phyloP scores from a whole-genome alignment of 2,113 vertebrate species.

The Mustela lutreola region DNA sequence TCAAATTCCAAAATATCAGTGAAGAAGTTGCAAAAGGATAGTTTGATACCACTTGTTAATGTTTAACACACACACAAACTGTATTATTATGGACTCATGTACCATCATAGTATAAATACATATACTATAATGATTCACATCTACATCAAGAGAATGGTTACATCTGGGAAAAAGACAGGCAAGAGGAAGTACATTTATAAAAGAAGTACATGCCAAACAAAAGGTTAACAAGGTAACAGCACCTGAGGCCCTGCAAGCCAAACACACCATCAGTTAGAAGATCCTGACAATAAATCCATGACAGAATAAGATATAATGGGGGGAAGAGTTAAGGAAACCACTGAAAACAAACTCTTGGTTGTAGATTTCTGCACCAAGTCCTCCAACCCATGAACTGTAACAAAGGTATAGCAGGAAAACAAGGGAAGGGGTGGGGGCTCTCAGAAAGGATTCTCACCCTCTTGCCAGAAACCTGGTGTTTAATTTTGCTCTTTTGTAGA shows the following conservation, averaged over 20 bases:
- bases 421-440: neutral
- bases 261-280: neutral
- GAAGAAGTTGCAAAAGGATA: neutral
- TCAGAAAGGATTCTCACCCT: neutral
- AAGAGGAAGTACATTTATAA: neutral
- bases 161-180: neutral
- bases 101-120: neutral
- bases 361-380: neutral
- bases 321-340: neutral
- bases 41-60: neutral
- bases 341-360: neutral
- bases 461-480: neutral
- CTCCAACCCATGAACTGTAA: neutral
- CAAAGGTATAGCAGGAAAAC: neutral
- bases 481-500: neutral
- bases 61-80: neutral
- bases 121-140: neutral
- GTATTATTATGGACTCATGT: neutral
- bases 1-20: neutral
- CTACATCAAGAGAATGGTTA: neutral
- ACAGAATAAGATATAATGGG: neutral
- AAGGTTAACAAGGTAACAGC: neutral
- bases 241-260: neutral
- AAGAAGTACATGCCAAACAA: neutral
- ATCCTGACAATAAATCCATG: neutral